phyloP scores from a whole-genome alignment of 2,797 vertebrate species.

The Hafferia zeledoni region DNA sequence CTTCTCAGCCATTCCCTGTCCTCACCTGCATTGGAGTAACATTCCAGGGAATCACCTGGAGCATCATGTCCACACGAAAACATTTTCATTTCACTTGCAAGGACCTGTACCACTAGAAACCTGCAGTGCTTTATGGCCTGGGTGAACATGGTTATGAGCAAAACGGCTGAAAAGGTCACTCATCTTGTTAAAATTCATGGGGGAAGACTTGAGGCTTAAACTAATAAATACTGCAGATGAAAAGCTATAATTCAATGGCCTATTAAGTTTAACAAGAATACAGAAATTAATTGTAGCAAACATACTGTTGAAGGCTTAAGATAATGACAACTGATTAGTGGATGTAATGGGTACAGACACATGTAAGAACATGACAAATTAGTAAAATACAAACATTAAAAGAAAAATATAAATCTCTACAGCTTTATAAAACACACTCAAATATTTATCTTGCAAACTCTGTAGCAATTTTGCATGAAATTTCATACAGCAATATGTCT shows the following conservation, averaged over 20 bases:
- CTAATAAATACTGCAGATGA: neutral
- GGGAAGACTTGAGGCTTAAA: neutral
- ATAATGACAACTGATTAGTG: neutral
- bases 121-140: neutral
- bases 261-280: neutral
- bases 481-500: neutral
- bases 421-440: neutral
- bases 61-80: fast-evolving
- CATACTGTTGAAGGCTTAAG: neutral
- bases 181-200: neutral
- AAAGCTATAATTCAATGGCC: neutral
- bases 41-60: neutral
- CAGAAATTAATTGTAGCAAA: neutral
- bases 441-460: neutral
- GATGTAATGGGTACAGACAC: neutral
- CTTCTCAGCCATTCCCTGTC: neutral
- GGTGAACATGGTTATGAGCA: neutral
- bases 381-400: neutral
- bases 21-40: neutral
- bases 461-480: neutral
- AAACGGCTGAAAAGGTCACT: neutral
- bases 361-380: neutral
- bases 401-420: neutral
- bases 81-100: neutral
- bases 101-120: neutral